These are phyloP conservation scores for Lophius americanus DNA, from an alignment of 2,797 vertebrate genomes.

Conservation along the genomic window DNA sequence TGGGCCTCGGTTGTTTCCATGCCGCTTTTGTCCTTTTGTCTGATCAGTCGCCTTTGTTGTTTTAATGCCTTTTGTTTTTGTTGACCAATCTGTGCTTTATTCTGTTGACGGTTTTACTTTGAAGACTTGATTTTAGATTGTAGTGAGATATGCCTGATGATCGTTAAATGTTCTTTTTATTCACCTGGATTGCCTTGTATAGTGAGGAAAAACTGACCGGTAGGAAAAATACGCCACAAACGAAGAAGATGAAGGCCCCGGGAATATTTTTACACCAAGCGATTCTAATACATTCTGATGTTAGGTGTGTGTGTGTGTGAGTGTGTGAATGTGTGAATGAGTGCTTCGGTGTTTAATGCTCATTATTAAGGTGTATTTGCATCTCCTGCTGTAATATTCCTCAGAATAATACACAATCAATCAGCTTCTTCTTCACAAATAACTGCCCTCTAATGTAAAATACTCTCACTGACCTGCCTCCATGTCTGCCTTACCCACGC, in stretches of 20 bases:
- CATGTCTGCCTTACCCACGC: constrained; percentile 49
- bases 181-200: constrained; percentile 78
- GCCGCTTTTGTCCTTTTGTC: constrained; percentile 52
- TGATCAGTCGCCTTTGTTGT: constrained; percentile 43
- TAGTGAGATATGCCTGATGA: constrained; percentile 32
- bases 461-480: constrained; percentile 3
- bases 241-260: constrained; percentile 17
- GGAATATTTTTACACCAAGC: constrained; percentile 3
- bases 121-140: constrained; percentile 33
- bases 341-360: constrained; percentile 6
- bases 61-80: constrained; percentile 22
- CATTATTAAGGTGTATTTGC: constrained; percentile 35
- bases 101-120: constrained; percentile 28
- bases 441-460: constrained; percentile 23
- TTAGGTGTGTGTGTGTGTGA: constrained; percentile 7
- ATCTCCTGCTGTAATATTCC: constrained; percentile 24
- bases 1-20: constrained; percentile 66
- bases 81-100: constrained; percentile 47
- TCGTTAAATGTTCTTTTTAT: constrained; percentile 40
- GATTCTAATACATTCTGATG: constrained; percentile 29
- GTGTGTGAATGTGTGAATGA: constrained; percentile 12
- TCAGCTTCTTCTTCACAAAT: constrained; percentile 42
- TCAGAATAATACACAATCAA: constrained; percentile 15
- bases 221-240: constrained; percentile 15
- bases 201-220: constrained; percentile 21